Evolutionary conservation across 2,888 invertebrate genomes (phyloP).

Genomic region (Brachyptera putata): DNA sequence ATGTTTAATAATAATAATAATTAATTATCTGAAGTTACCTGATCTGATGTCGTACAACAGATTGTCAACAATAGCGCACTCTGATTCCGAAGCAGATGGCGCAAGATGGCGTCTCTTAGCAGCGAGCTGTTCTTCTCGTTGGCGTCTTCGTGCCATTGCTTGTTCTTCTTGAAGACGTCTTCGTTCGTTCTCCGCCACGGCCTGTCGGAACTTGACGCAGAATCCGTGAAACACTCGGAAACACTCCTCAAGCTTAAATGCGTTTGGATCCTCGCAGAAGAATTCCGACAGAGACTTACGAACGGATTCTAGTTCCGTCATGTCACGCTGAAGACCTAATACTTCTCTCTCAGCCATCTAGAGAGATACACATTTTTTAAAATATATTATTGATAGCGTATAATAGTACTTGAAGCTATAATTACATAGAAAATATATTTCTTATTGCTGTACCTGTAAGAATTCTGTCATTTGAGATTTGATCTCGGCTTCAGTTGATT

Average conservation of each 20-base stretch:
- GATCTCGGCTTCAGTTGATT: slow-evolving; percentile 74
- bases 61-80: slow-evolving; percentile 72
- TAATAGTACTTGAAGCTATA: too few species aligned
- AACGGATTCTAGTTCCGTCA: slow-evolving; percentile 77
- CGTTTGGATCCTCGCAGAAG: slow-evolving; percentile 87
- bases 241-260: slow-evolving; percentile 92
- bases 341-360: slow-evolving; percentile 78
- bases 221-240: slow-evolving; percentile 86
- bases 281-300: slow-evolving; percentile 80
- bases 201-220: slow-evolving; percentile 80
- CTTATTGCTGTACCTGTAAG: slow-evolving; percentile 66
- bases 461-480: slow-evolving; percentile 85
- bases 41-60: slow-evolving; percentile 68
- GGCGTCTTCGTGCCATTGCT: slow-evolving; percentile 69
- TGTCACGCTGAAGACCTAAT: slow-evolving; percentile 67
- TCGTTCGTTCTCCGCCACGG: slow-evolving; percentile 79
- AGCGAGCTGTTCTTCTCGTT: slow-evolving; percentile 68
- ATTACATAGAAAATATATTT: too few species aligned
- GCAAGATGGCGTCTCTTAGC: slow-evolving; percentile 59
- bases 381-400: neutral
- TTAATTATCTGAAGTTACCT: slow-evolving; percentile 40
- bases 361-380: slow-evolving; percentile 21
- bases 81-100: slow-evolving; percentile 63
- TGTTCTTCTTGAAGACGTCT: slow-evolving; percentile 81
- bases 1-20: too few species aligned